Percentiles rank a stretch among this genome's conserved stretches.
phyloP scores from a whole-genome alignment of 2,888 invertebrate genomes.

The Apamea epomidion region DNA sequence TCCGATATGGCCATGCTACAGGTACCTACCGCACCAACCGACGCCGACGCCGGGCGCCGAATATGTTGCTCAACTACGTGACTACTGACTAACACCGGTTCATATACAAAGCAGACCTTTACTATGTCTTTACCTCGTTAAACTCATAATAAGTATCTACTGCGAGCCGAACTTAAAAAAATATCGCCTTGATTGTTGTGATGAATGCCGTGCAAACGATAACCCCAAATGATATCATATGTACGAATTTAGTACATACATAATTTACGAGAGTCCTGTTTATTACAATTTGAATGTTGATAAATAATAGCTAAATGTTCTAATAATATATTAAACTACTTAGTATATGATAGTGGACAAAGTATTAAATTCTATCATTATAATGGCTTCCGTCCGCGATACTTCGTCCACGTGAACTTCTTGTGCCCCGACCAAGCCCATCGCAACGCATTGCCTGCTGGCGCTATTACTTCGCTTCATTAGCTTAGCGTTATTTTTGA shows the following conservation, averaged over 20 bases:
- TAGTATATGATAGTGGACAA: slow-evolving; percentile 6
- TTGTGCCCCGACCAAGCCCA: too few relatives aligned
- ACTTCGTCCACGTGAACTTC: too few relatives aligned
- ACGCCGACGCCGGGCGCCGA: slow-evolving; percentile 70
- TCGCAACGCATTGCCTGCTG: too few relatives aligned
- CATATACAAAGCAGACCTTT: slow-evolving; percentile 50
- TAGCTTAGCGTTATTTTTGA: too few relatives aligned
- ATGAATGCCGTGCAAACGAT: slow-evolving; percentile 60
- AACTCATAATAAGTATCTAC: slow-evolving; percentile 22
- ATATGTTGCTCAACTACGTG: slow-evolving; percentile 71
- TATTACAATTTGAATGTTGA: slow-evolving; percentile 41
- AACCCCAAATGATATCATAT: slow-evolving; percentile 71
- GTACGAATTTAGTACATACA: slow-evolving; percentile 50
- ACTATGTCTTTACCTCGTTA: slow-evolving; percentile 24
- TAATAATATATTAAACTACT: slow-evolving; percentile 1
- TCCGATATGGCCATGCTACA: slow-evolving; percentile 83
- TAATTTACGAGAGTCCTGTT: slow-evolving; percentile 37
- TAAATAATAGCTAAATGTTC: slow-evolving; percentile 28
- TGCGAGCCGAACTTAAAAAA: slow-evolving; percentile 17
- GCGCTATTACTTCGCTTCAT: too few relatives aligned
- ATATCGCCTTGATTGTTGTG: slow-evolving; percentile 17
- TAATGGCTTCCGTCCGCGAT: not conserved
- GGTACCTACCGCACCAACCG: slow-evolving; percentile 52
- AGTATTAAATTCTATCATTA: slow-evolving; percentile 19
- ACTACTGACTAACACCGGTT: slow-evolving; percentile 54